Base-by-base conservation (phyloP, 2,113 vertebrate species). In the Fulmarus glacialis region DNA sequence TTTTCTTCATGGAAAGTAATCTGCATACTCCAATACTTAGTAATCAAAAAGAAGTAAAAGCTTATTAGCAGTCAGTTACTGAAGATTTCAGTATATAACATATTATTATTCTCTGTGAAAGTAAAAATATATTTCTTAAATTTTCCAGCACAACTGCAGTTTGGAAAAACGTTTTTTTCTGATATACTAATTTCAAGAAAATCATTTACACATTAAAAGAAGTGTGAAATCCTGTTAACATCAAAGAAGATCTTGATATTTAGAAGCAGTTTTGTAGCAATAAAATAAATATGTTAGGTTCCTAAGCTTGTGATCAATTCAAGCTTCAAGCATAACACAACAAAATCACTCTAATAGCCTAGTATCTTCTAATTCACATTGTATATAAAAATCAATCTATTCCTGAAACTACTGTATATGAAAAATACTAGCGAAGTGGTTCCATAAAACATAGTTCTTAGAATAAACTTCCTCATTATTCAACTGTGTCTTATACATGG, bases 251-350 rank as follows among this genome's bases (percentile, higher is more conserved):
- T 73, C 58, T 59, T 87, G 74, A 53, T 90, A 91, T 70, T 90
- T 53, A 90, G 38, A 96, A 89, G 87, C 56, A 36, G 56, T 89
- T 96, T 90, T 89, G 78, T 74, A 89, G 91, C 48, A 85, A 82
- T 92, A 82, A 87, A 96, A 97, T 93, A 97, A 97, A 95, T 96
- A 96, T 12, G 48, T 84, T 96, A 95, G 43, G 22, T 82, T 95
- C 53, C 82, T 93, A 96, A 86, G 66, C 48, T 79, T 95, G 81
- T 60, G 81, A 90, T 91, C 82, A 82, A n/a, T 79, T 95, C 93
- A 95, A 88, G 87, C 79, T 91, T 93, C 78, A 86, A 96, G 64
- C 78, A 40, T 50, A 85, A 79, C 81, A 85, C 63, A 74, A 71
- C 66, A 90, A 74, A 90, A 94, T 85, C 88, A 63, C 78, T 91